These are phyloP conservation scores for Montipora capitata DNA, from an alignment of 92 coral and sea anemone species.

Conservation along the genomic window DNA sequence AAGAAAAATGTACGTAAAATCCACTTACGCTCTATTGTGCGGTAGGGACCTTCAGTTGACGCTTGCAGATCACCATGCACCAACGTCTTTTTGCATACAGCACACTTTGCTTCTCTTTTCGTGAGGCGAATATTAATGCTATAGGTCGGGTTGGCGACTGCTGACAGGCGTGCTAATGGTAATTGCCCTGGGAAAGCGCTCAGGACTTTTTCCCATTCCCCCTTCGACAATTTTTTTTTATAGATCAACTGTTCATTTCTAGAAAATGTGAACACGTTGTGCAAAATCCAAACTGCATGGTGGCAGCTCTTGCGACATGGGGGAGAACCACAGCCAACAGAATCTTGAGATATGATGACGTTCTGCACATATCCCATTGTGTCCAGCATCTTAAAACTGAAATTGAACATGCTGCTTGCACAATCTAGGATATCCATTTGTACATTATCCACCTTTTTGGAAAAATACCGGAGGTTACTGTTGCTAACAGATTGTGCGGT, in stretches of 20 bases:
- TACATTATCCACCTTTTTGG: slow-evolving; percentile 37
- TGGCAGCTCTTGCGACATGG: slow-evolving; percentile 24
- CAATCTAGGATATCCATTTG: slow-evolving; percentile 47
- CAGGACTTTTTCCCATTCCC: slow-evolving; percentile 25
- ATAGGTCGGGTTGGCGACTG: background rate
- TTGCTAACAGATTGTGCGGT: slow-evolving; percentile 7
- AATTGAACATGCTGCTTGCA: background rate
- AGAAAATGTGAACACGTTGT: slow-evolving; percentile 37
- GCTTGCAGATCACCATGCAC: slow-evolving; percentile 20
- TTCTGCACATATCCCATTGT: slow-evolving; percentile 55
- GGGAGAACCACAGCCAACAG: slow-evolving; percentile 9
- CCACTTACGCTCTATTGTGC: too few species aligned
- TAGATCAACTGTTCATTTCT: background rate
- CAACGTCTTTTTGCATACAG: slow-evolving; percentile 19
- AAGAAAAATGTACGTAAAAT: too few species aligned
- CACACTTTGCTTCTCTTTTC: slow-evolving; percentile 27
- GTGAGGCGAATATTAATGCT: background rate
- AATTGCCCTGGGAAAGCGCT: slow-evolving; percentile 38
- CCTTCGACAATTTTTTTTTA: background rate
- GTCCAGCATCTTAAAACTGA: slow-evolving; percentile 41
- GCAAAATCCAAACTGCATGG: slow-evolving; percentile 42
- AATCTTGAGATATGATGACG: background rate
- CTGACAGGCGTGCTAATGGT: background rate
- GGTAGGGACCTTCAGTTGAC: slow-evolving; percentile 30
- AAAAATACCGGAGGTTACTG: slow-evolving; percentile 25